Base-by-base conservation (phyloP, 1,140 invertebrate genomes). In the Ceratina australensis region DNA sequence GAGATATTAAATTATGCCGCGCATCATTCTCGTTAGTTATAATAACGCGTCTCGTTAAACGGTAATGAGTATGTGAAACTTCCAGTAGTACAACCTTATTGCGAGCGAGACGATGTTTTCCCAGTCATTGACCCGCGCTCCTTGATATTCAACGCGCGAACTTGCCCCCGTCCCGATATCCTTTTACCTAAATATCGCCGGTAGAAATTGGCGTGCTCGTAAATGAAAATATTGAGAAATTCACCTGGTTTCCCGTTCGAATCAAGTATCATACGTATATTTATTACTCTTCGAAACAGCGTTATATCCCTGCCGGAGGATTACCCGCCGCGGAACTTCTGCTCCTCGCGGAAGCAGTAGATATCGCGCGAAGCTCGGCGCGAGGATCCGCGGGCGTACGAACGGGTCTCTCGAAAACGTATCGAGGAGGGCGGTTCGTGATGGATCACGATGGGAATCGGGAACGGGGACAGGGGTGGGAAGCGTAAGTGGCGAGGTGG, bases 321-420 rank as follows among this genome's bases (percentile, higher is more conserved):
- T 22, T 24, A 49, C 8, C 33, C 7, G 3, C 20, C 15, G 12
- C 42, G 3, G 20, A 13, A 13, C 26, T 24, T 8, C 20, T 28
- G 26, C 18, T 28, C 33, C 8, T 18, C 57, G 7, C 22, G 13
- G 22, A 71, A 42, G 26, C 33, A 2, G 18, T 15, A 20, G 18
- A 50, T 10, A 33, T 12, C 20, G 12, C 16, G 18, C 28, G 57
- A 33, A 7, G 26, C 33, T 63, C 47, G 15, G 47, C 5, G 49
- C 42, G 60, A 73, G 12, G 33, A 72, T 22, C 69, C n/a, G 60
- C 49, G 26, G 24, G 54, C 15, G 16, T 52, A 28, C 13, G 28
- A n/a, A 78, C 42, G 69, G 68, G 47, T 78, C 16, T 60, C 16
- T 42, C 47, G 67, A 52, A 77, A 77, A 78, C 56, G 54, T 76